phyloP scores from a whole-genome alignment of 2,888 invertebrate genomes.

The Odontomyia ornata region DNA sequence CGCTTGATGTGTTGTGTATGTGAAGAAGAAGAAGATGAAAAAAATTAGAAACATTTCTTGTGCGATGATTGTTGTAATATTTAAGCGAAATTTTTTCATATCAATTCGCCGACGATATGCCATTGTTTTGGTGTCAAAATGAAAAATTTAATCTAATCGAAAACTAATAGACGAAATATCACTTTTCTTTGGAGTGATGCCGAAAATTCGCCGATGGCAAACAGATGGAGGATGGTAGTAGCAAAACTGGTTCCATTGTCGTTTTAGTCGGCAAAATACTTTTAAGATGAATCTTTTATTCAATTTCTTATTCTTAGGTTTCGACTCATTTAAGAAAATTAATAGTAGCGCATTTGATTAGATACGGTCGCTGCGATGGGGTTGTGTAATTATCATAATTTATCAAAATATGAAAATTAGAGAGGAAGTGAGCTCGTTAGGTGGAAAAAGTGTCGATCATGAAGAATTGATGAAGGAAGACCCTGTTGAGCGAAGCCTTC shows the following conservation, averaged over 20 bases:
- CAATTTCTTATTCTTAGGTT: too few relatives aligned
- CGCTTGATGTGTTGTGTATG: neutral
- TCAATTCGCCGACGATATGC: neutral
- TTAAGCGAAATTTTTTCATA: neutral
- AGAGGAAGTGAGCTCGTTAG: neutral
- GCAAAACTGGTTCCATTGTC: constrained; percentile 21
- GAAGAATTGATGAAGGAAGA: too few relatives aligned
- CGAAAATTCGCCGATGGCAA: neutral
- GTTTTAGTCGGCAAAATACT: constrained; percentile 22
- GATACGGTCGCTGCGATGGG: neutral
- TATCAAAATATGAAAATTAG: neutral
- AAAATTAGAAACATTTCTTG: neutral
- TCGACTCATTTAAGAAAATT: constrained; percentile 18
- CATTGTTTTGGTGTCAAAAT: constrained; percentile 26
- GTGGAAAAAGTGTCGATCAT: too few relatives aligned
- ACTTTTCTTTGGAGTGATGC: constrained; percentile 19
- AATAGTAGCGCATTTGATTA: constrained; percentile 27
- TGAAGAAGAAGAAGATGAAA: too few relatives aligned
- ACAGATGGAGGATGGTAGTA: constrained; percentile 34
- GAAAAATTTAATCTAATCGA: constrained; percentile 34
- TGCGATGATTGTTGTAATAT: neutral
- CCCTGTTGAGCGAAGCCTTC: too few relatives aligned
- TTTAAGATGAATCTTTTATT: constrained; percentile 14
- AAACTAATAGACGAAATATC: constrained; percentile 22
- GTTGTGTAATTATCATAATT: constrained; percentile 8